Evolutionary conservation across 2,797 vertebrate genomes (phyloP).

Genomic region (Silurus aristotelis): DNA sequence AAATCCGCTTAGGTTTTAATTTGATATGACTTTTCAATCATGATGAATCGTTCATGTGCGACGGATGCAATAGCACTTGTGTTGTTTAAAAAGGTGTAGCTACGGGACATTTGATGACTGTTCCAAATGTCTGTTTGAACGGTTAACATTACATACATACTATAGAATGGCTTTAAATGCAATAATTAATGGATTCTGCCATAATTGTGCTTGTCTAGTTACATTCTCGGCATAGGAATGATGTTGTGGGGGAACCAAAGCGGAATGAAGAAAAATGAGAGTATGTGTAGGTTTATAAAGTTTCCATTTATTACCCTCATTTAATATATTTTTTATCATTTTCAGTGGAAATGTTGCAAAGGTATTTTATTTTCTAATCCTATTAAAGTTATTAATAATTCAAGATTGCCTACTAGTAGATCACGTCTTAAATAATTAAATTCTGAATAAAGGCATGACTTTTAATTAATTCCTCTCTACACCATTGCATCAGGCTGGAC

Average conservation of each 20-base stretch:
- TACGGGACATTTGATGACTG: neutral
- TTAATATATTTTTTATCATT: neutral
- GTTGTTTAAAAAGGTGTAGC: neutral
- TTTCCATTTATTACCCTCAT: neutral
- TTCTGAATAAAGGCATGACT: neutral
- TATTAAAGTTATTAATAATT: neutral
- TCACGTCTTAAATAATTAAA: neutral
- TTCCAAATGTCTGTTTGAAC: neutral
- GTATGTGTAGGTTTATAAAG: neutral
- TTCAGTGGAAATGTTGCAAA: neutral
- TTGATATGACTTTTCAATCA: neutral
- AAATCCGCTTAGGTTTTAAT: neutral
- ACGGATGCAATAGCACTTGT: neutral
- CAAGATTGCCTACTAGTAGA: neutral
- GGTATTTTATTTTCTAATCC: neutral
- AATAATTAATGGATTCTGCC: too few species aligned
- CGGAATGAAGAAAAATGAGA: neutral
- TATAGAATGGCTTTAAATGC: neutral
- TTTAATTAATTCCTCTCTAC: neutral
- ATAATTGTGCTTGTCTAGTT: neutral
- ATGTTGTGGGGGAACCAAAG: too few species aligned
- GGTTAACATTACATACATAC: neutral
- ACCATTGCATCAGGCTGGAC: neutral
- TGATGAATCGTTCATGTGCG: neutral
- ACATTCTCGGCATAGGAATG: neutral